Evolutionary conservation across 2,888 invertebrate species (phyloP).

Genomic region (Carterocephalus palaemon): DNA sequence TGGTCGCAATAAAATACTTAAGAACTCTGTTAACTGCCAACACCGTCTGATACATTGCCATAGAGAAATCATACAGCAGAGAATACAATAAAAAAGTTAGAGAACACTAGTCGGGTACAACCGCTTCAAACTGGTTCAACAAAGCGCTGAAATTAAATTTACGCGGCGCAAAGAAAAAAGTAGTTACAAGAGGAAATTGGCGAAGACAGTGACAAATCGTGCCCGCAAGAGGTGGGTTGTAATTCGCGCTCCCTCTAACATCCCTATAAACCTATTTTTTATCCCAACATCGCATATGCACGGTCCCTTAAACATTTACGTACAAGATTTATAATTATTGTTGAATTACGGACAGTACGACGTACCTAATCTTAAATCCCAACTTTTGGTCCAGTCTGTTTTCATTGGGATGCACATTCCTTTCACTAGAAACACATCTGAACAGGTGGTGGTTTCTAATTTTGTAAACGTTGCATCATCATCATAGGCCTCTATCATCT

Average conservation of each 20-base stretch:
- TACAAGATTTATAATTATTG: constrained; percentile 49
- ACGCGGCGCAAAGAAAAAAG: constrained; percentile 75
- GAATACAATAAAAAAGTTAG: constrained; percentile 23
- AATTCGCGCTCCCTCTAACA: constrained; percentile 46
- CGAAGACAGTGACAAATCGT: constrained; percentile 76
- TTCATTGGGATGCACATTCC: background rate
- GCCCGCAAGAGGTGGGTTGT: constrained; percentile 60
- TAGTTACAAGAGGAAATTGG: constrained; percentile 77
- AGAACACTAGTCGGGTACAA: constrained; percentile 43
- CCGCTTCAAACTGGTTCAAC: constrained; percentile 61
- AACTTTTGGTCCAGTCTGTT: constrained; percentile 27
- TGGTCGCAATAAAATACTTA: constrained; percentile 5
- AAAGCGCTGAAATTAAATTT: constrained; percentile 75
- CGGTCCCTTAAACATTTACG: constrained; percentile 42
- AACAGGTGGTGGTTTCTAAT: too few relatives aligned
- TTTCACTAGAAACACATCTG: background rate
- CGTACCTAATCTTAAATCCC: constrained; percentile 18
- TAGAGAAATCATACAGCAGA: constrained; percentile 17
- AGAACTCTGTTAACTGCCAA: constrained; percentile 12
- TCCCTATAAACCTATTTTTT: constrained; percentile 39
- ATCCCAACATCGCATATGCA: constrained; percentile 40
- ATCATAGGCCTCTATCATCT: too few relatives aligned
- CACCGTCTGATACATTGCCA: constrained; percentile 14
- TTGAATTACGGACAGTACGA: constrained; percentile 29
- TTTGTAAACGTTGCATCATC: too few relatives aligned